phyloP scores from a whole-genome alignment of 2,888 invertebrate species.

The Drosophila anceps region DNA sequence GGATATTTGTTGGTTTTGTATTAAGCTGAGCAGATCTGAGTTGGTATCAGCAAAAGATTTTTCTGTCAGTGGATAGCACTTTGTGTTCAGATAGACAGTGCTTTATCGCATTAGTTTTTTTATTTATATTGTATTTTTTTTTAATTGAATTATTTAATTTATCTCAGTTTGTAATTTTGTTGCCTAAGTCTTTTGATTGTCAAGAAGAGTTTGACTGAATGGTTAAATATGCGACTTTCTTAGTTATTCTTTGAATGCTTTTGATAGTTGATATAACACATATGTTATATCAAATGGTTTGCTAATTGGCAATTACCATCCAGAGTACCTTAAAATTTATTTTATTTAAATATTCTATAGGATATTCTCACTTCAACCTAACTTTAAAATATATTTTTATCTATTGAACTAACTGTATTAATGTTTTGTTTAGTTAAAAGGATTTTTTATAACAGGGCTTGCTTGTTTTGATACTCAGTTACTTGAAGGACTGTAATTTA shows the following conservation, averaged over 20 bases:
- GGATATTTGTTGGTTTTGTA: neutral
- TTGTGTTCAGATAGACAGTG: neutral
- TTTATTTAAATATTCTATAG: neutral
- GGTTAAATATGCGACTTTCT: too few species aligned
- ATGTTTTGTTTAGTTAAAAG: neutral
- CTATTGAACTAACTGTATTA: too few species aligned
- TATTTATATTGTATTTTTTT: neutral
- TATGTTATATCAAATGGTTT: neutral
- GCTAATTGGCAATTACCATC: neutral
- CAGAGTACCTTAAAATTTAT: neutral
- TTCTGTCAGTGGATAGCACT: neutral
- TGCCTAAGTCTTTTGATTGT: slow-evolving; percentile 70
- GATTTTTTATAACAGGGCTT: neutral
- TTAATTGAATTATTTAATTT: neutral
- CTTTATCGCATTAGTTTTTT: neutral
- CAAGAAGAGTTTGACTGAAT: neutral
- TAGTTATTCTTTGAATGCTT: too few species aligned
- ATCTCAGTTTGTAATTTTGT: slow-evolving; percentile 68
- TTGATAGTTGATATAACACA: neutral
- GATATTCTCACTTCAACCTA: neutral
- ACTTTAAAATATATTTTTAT: neutral
- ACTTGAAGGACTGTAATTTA: slow-evolving; percentile 3
- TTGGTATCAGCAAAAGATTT: neutral
- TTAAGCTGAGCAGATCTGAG: neutral
- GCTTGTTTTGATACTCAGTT: neutral